Evolutionary conservation across 2,888 invertebrate genomes (phyloP), one percentile per base, ranked within the genome.

Genomic region (Tethea ocularis): DNA sequence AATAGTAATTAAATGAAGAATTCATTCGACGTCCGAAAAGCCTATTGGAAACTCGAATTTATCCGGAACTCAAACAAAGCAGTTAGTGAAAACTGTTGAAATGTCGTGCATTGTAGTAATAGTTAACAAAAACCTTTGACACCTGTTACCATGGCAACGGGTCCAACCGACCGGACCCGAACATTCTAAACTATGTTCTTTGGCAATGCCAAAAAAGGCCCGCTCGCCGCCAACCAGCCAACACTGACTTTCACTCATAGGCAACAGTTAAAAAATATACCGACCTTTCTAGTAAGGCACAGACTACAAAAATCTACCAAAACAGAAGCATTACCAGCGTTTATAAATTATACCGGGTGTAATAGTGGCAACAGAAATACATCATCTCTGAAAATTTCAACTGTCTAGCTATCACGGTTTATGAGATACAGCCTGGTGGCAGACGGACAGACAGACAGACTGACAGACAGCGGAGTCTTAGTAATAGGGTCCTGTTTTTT

Each of bases 181-280:
- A 67, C 75, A 61, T 78, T 81, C 80, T 80, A 82, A 80, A 63
- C 70, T 63, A 68, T 67, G 75, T 76, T 78, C 85, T 89, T 87
- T 84, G 86, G 87, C 86, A 85, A 84, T 75, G 79, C 81, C 85
- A 82, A 88, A 87, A 84, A 83, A 78, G 76, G 71, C 74, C 76
- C 84, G 81, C 70, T 86, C 83, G 78, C 82, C 69, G 70, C 62
- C 69, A 64, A 61, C 67, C 82, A 68, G 70, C 62, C 69, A 64
- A 61, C 67, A 61, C 58, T 67, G 68, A 86, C 89, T 90, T 91
- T 91, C 91, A 87, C 89, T 84, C 73, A 75, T 71, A 81, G 78
- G 64, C 72, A 78, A 77, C 78, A 74, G 84, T 84, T 80, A 84
- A 89, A 90, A 89, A 88, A 86, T 83, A 75, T 83, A 77, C 76